Percentiles rank a stretch among this genome's conserved stretches.
Conservation (phyloP, 2,113 vertebrate species). For the Neopipo cinnamomea region DNA sequence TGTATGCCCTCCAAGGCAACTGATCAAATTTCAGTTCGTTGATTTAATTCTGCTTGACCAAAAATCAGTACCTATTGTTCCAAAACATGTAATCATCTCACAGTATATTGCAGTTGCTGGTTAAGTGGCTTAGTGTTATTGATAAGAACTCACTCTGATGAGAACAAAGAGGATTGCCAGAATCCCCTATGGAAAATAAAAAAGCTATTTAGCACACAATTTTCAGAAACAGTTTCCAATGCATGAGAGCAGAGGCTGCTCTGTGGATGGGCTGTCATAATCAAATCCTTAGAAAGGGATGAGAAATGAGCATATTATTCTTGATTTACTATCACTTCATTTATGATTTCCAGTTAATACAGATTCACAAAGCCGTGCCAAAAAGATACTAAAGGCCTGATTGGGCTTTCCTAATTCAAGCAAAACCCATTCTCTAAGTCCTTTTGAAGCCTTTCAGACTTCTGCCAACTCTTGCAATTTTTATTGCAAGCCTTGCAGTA, state of each 20-base stretch:
- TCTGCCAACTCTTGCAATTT: constrained; percentile 37
- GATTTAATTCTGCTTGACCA: constrained; percentile 71
- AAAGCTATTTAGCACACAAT: constrained; percentile 31
- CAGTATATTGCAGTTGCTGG: constrained; percentile 38
- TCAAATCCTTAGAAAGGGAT: constrained; percentile 21
- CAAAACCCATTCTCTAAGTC: constrained; percentile 6
- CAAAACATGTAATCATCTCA: constrained; percentile 68
- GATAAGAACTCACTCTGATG: constrained; percentile 56
- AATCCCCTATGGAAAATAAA: constrained; percentile 45
- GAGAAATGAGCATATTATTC: constrained; percentile 22
- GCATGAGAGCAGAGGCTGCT: background rate
- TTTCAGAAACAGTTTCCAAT: constrained; percentile 28
- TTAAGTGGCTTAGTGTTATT: constrained; percentile 60
- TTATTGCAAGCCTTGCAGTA: constrained; percentile 51
- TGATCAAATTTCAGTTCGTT: constrained; percentile 61
- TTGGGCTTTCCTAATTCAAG: constrained; percentile 30
- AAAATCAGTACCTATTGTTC: constrained; percentile 72
- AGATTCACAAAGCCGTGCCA: background rate
- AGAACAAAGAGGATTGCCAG: constrained; percentile 57
- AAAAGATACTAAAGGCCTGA: constrained; percentile 31
- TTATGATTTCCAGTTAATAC: constrained; percentile 29
- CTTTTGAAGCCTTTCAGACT: constrained; percentile 22
- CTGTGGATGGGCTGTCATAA: background rate
- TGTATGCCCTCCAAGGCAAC: constrained; percentile 31
- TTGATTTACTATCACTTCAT: constrained; percentile 43